phyloP scores from a whole-genome alignment of 2,797 vertebrate species.

The Parotocinclus haroldoi region DNA sequence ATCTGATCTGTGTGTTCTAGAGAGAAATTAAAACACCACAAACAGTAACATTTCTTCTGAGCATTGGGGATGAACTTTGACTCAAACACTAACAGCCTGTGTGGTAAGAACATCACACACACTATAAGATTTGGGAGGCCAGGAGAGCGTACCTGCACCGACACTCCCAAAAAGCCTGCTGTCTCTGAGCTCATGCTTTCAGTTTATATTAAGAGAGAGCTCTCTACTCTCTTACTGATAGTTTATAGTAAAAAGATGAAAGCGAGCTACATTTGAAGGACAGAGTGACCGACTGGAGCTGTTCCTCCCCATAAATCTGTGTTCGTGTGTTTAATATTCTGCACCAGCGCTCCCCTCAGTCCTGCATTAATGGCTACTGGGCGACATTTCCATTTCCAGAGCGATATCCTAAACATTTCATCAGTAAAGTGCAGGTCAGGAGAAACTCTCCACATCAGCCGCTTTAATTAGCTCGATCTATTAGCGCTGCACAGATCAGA shows the following conservation, averaged over 20 bases:
- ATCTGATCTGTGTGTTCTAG: constrained; percentile 15
- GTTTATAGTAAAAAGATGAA: too few species aligned
- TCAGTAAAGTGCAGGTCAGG: constrained; percentile 27
- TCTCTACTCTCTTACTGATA: too few species aligned
- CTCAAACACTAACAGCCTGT: too few species aligned
- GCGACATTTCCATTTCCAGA: neutral
- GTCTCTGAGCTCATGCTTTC: too few species aligned
- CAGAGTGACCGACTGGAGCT: neutral
- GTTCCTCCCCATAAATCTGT: neutral
- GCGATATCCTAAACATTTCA: constrained; percentile 17
- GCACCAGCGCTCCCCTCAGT: neutral
- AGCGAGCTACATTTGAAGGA: too few species aligned
- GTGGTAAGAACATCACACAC: too few species aligned
- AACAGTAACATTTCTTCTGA: neutral
- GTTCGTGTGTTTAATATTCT: constrained; percentile 2
- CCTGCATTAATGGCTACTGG: constrained; percentile 5
- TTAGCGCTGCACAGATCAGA: neutral
- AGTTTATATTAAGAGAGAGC: too few species aligned
- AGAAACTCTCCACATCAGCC: neutral
- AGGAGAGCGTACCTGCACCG: too few species aligned
- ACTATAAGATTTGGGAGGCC: too few species aligned
- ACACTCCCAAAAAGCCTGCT: too few species aligned
- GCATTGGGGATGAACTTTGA: neutral
- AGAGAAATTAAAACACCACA: neutral
- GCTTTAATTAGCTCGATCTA: too few species aligned